Evolutionary conservation across 2,888 invertebrate species (phyloP).

Genomic region (Machimus rusticus): DNA sequence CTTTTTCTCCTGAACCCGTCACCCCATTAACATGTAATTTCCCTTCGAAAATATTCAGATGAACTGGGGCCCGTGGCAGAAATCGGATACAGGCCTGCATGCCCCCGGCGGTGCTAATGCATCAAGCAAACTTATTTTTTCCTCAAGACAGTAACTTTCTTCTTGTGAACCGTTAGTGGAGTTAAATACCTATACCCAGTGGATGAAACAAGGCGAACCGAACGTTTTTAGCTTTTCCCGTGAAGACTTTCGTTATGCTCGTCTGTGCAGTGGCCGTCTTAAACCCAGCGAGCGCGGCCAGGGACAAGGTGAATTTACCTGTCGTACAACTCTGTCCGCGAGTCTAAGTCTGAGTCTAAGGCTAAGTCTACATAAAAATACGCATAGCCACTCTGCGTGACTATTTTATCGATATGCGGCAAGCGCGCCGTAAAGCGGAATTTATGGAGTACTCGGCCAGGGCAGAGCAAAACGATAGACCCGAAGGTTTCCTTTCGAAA

Average conservation of each 20-base stretch:
- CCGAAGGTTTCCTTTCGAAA: neutral
- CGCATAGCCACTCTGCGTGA: constrained; percentile 1
- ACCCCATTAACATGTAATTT: neutral
- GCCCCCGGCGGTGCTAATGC: constrained; percentile 8
- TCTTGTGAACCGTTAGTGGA: constrained; percentile 15
- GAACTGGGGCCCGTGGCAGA: neutral
- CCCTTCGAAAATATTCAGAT: neutral
- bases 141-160: constrained; percentile 2
- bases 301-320: neutral
- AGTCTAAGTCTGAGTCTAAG: neutral
- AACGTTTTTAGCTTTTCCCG: neutral
- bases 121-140: constrained; percentile 5
- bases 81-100: neutral
- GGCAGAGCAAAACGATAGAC: neutral
- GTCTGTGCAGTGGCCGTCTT: neutral
- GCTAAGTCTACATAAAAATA: neutral
- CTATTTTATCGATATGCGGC: neutral
- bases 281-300: neutral
- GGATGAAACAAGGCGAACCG: neutral
- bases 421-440: neutral
- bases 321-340: neutral
- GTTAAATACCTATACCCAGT: constrained; percentile 1
- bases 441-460: neutral
- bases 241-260: neutral
- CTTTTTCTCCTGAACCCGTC: neutral